Evolutionary conservation across 2,797 vertebrate species (phyloP), one percentile per base, ranked within the genome.

Genomic region (Microcaecilia unicolor): DNA sequence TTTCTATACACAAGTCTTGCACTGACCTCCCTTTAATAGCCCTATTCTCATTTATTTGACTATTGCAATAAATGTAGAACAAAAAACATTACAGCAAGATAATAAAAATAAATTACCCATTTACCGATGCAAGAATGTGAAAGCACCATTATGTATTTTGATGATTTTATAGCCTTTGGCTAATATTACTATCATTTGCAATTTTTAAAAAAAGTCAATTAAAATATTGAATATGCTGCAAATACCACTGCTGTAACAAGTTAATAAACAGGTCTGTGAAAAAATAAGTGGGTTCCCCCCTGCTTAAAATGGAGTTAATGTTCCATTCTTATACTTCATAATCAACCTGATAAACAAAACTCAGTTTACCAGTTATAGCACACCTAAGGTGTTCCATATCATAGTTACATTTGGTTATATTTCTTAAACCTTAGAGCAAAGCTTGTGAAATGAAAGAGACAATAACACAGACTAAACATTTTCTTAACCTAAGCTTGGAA

Each of bases 191-290:
- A 55, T 74, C 72, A 69, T 68, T 76, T 77, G 54, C 65, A 65
- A 71, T 50, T 58, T 78, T 78, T 80, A 79, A 82, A 78, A n/a
- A 78, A 82, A 85, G 72, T 67, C 72, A 80, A 82, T 83, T 85
- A 78, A 76, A 80, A 71, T 61, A 58, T 65, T 74, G 67, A 60
- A 61, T 60, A 64, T 73, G 61, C 59, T 68, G 44, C 58, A 76
- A 78, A 72, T 70, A 53, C 58, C 43, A 49, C 32, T 46, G 52
- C 47, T 22, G 49, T 32, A 70, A 54, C 44, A 70, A 51, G 64
- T 72, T 70, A 80, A 77, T 76, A 79, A 82, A 77, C 62, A 62
- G 51, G 4, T 19, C 28, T 37, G 60, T 74, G 54, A n/a, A n/a
- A n/a, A n/a, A n/a, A n/a, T 4, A 27, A 66, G 55, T 67, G 67